Percentiles rank a stretch among this genome's conserved stretches.
Evolutionary conservation across 2,797 vertebrate genomes (phyloP).

Genomic region (Trichosurus vulpecula): DNA sequence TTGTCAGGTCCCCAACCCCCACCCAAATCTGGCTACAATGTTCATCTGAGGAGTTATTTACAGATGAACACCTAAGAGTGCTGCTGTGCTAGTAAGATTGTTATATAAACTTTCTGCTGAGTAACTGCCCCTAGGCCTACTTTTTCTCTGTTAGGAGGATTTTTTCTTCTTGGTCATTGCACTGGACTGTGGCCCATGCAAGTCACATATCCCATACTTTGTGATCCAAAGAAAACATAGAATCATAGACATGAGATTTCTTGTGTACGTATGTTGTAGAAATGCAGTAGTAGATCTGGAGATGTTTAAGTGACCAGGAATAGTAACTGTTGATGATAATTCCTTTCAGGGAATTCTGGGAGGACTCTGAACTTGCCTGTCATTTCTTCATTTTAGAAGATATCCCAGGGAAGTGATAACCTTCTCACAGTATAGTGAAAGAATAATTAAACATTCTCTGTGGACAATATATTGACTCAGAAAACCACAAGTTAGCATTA

Average conservation of each 20-base stretch:
- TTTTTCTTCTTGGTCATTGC: too few relatives aligned
- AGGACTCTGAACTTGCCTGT: not conserved
- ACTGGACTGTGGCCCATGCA: too few relatives aligned
- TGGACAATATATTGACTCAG: not conserved
- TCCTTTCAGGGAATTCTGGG: not conserved
- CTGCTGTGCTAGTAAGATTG: not conserved
- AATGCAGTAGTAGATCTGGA: not conserved
- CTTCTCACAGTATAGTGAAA: not conserved
- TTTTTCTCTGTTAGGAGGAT: not conserved
- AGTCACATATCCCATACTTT: not conserved
- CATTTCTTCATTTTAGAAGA: not conserved
- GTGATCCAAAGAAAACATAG: not conserved
- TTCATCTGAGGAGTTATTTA: not conserved
- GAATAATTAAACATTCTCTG: not conserved
- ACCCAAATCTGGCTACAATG: not conserved
- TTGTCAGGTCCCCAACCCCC: too few relatives aligned
- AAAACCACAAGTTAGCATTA: not conserved
- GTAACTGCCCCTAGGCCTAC: not conserved
- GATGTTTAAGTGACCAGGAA: not conserved
- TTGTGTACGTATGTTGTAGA: not conserved
- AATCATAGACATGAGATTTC: not conserved
- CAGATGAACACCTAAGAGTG: not conserved
- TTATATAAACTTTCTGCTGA: not conserved
- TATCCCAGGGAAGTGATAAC: not conserved
- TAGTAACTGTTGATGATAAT: not conserved